Evolutionary conservation across 92 coral and sea anemone species (phyloP).

Genomic region (Umimayanthus kanabou): DNA sequence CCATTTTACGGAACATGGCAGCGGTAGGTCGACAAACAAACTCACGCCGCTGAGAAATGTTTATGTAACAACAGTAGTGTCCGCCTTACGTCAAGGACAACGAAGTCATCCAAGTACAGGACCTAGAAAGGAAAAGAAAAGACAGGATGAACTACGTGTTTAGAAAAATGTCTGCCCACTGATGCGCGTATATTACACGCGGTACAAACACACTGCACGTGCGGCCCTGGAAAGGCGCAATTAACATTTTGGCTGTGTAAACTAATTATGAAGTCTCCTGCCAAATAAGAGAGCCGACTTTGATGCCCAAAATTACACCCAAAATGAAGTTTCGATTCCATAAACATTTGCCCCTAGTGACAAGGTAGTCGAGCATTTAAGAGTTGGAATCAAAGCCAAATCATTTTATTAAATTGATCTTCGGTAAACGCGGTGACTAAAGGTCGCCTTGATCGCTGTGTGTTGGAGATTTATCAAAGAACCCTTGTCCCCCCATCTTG

Average conservation of each 20-base stretch:
- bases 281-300: slow-evolving; percentile 33
- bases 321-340: slow-evolving; percentile 32
- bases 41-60: slow-evolving; percentile 88
- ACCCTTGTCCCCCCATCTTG: slow-evolving; percentile 27
- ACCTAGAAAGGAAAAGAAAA: slow-evolving; percentile 62
- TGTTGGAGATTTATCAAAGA: background rate
- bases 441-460: slow-evolving; percentile 12
- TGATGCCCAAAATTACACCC: slow-evolving; percentile 5
- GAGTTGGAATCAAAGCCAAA: background rate
- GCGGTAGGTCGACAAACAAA: slow-evolving; percentile 45
- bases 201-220: slow-evolving; percentile 67
- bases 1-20: slow-evolving; percentile 51
- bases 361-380: background rate
- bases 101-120: slow-evolving; percentile 87
- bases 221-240: slow-evolving; percentile 51
- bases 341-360: slow-evolving; percentile 1
- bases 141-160: slow-evolving; percentile 40
- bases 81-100: slow-evolving; percentile 88
- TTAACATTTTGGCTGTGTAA: slow-evolving; percentile 84
- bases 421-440: background rate
- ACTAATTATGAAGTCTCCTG: slow-evolving; percentile 72
- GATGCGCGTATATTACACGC: slow-evolving; percentile 43
- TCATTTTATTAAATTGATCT: slow-evolving; percentile 6
- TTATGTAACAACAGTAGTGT: slow-evolving; percentile 87
- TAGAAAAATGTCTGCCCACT: slow-evolving; percentile 49